Base-by-base conservation (phyloP, 2,797 vertebrate species). In the Pseudochirops cupreus region DNA sequence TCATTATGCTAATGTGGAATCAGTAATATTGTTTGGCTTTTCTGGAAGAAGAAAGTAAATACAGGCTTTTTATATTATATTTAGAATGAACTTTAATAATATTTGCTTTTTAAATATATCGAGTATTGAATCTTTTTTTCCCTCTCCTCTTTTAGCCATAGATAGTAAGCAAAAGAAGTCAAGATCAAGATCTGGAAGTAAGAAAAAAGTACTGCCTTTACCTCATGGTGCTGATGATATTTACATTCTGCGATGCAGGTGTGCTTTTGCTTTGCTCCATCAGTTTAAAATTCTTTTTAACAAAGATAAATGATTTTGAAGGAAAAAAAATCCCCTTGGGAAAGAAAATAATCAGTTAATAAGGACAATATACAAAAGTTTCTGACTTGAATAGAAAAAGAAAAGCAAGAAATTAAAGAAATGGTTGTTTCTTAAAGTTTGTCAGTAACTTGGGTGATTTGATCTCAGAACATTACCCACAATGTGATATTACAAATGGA, bases 191-290 rank as follows among this genome's bases (percentile, higher is more conserved):
- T 99, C 99, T 91, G 99, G 99, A 97, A 99, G 99, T 96, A 99
- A 99, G 98, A 99, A 99, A 98, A 99, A 99, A 98, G 98, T 99
- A 98, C 98, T 99, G 96, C 98, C 99, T 14, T 99, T 99, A 98
- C 98, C 99, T 98, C 99, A 99, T 97, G 98, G 99, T 97, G 99
- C 99, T 98, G 99, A 99, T 98, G 99, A 99, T 98, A 99, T 99
- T 98, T 99, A 99, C 99, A 99, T 99, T 98, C 99, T 99, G 98
- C 99, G 99, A 98, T 99, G 99, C 99, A 99, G 99, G 99, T 99
- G 99, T 82, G 50, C 46, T 10, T 50, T 50, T 95, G 4, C 82
- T 21, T 95, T 95, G 62, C 31, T 82, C 46, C 0, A 39, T 91
- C 54, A 92, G 10, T 31, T 62, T 95, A 54, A 93, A 91, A 97